Evolutionary conservation across 30 jellyfish, hydroid and myxozoan species (phyloP).

Genomic region (Clytia hemisphaerica): DNA sequence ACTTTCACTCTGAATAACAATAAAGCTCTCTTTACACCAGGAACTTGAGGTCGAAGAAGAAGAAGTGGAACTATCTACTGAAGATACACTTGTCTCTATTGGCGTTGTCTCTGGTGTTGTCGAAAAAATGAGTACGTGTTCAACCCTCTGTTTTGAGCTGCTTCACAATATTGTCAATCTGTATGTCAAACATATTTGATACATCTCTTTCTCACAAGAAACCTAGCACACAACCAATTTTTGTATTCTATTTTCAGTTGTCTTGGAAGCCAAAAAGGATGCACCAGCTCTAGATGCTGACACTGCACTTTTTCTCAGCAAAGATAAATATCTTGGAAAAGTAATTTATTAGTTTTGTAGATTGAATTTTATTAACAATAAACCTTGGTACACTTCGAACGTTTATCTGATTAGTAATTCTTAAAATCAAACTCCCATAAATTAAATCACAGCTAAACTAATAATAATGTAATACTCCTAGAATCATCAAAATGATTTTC

Average conservation of each 20-base stretch:
- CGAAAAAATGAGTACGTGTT: constrained; percentile 45
- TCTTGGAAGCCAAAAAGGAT: constrained; percentile 44
- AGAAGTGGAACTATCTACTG: constrained; percentile 40
- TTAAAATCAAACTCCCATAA: too few species aligned
- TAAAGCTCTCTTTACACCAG: neutral
- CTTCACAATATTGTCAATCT: neutral
- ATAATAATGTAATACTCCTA: too few species aligned
- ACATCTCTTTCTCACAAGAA: neutral
- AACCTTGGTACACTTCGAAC: neutral
- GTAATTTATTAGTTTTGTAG: constrained; percentile 15
- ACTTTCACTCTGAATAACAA: neutral
- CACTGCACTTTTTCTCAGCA: constrained; percentile 39
- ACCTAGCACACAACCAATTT: neutral
- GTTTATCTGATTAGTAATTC: too few species aligned
- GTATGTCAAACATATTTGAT: too few species aligned
- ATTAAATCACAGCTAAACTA: too few species aligned
- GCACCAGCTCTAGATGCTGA: constrained; percentile 75
- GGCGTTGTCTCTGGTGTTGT: constrained; percentile 63
- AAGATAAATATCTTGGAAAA: constrained; percentile 63
- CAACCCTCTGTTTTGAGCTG: neutral
- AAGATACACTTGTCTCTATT: constrained; percentile 35
- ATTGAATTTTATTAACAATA: neutral
- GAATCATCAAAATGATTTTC: too few species aligned
- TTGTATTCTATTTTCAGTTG: constrained; percentile 32
- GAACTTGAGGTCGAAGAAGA: constrained; percentile 3